Conservation (phyloP, 2,113 vertebrate genomes). For the Egretta garzetta region DNA sequence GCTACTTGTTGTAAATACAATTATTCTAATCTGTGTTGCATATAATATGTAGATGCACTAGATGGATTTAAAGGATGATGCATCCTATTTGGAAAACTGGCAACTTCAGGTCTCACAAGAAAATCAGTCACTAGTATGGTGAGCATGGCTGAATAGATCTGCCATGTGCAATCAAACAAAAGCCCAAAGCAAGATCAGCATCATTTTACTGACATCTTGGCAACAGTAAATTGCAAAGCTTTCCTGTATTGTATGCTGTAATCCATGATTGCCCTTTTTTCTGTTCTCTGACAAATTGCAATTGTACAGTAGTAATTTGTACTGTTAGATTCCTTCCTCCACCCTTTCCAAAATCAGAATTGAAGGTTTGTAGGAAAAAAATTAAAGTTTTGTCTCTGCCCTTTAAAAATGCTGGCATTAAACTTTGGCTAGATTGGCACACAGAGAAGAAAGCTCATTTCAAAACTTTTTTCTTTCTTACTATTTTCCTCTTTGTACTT, state of each 20-base stretch:
- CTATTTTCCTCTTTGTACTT: neutral
- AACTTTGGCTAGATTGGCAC: neutral
- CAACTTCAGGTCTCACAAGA: neutral
- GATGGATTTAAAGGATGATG: neutral
- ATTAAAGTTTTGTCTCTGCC: neutral
- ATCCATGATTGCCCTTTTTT: neutral
- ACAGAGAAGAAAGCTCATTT: conserved; percentile 3
- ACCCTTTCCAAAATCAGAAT: neutral
- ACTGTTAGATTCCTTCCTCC: neutral
- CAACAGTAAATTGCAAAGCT: neutral
- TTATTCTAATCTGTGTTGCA: neutral
- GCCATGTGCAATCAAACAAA: neutral
- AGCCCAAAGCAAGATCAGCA: neutral
- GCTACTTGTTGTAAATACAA: neutral
- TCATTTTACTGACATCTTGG: neutral
- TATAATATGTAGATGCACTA: neutral
- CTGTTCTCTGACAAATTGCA: neutral
- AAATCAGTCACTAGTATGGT: neutral
- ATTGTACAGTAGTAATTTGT: neutral
- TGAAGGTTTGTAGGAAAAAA: conserved; percentile 6
- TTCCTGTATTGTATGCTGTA: neutral
- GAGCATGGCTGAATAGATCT: neutral
- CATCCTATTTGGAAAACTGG: neutral
- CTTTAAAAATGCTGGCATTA: conserved; percentile 16
- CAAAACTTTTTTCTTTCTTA: neutral